Evolutionary conservation across 1,140 invertebrate species (phyloP), one percentile per base, ranked within the genome.

Genomic region (Drosophila takahashii): DNA sequence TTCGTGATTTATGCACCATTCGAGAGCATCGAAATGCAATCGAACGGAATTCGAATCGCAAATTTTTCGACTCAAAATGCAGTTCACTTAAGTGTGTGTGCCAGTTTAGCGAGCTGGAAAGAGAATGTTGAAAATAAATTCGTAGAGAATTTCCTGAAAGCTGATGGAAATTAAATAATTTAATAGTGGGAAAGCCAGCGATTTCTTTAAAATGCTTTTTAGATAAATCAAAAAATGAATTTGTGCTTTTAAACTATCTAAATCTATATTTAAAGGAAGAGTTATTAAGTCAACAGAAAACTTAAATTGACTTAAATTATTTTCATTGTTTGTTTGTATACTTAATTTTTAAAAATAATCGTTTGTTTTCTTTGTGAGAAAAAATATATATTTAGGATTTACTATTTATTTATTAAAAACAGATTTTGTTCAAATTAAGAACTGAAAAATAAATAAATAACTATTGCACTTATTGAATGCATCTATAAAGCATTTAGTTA

Each of bases 1-100:
- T 77, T 69, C 45, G 53, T 36, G 54, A 42, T 77, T 77, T 69
- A 77, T 59, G 37, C 41, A 50, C 71, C 54, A 64, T 57, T 39
- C 32, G 32, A 50, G 34, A 41, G 56, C 71, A 52, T 54, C 50
- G 71, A 76, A 76, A 76, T 66, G 72, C 72, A 76, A 29, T 66
- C 53, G 59, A 58, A 51, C 41, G 59, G 37, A 74, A 74, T 74
- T 54, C 13, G 37, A 62, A 64, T 50, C 22, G 52, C n/a, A 65
- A 45, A 36, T 51, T 47, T 48, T 53, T 62, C 1, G 13, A 65
- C 39, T 75, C 36, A 39, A 36, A 57, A 58, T 52, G 51, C 72
- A 56, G 41, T 75, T 48, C 57, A 36, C 26, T 73, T 44, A 50
- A 47, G 47, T n/a, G 41, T 42, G 18, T 32, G n/a, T 16, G 48